A percentile compares a stretch with the other conserved stretches of the same genome.
Evolutionary conservation across 1,140 invertebrate genomes (phyloP).

Genomic region (Subanguina moxae): DNA sequence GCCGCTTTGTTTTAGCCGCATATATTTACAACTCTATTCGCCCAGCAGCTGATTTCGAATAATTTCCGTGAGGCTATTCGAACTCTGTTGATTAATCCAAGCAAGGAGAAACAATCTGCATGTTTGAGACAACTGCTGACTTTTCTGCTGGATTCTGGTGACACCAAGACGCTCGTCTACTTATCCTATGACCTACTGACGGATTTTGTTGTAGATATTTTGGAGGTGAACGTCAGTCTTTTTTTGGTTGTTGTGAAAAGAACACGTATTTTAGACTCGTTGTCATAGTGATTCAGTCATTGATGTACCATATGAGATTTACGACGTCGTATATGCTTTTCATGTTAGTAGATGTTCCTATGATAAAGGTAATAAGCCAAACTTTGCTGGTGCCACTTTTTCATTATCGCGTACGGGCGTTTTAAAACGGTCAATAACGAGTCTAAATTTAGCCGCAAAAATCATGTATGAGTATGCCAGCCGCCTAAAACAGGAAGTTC

Average conservation of each 20-base stretch:
- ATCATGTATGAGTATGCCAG: slow-evolving; percentile 29
- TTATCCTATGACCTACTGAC: slow-evolving; percentile 32
- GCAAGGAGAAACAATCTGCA: slow-evolving; percentile 15
- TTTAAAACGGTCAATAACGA: too few species aligned
- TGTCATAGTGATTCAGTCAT: not conserved
- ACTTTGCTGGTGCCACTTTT: too few species aligned
- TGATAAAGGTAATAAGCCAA: slow-evolving; percentile 22
- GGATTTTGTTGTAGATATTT: slow-evolving; percentile 26
- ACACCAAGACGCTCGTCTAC: slow-evolving; percentile 26
- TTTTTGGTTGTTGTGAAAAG: too few species aligned
- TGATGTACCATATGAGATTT: slow-evolving; percentile 11
- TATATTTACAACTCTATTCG: slow-evolving; percentile 43
- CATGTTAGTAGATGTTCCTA: slow-evolving; percentile 41
- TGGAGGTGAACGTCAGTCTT: slow-evolving; percentile 21
- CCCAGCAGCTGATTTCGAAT: slow-evolving; percentile 23
- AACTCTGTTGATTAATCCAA: slow-evolving; percentile 34
- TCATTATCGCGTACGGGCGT: too few species aligned
- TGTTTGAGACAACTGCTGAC: slow-evolving; percentile 34
- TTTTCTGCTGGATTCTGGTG: slow-evolving; percentile 25
- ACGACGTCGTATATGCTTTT: slow-evolving; percentile 44
- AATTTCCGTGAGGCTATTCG: slow-evolving; percentile 34
- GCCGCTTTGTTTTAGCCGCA: too few species aligned
- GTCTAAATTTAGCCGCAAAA: slow-evolving; percentile 27
- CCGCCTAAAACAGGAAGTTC: slow-evolving; percentile 30
- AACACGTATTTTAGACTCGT: not conserved